Evolutionary conservation across 2,113 vertebrate genomes (phyloP).

Genomic region (Panthera uncia): DNA sequence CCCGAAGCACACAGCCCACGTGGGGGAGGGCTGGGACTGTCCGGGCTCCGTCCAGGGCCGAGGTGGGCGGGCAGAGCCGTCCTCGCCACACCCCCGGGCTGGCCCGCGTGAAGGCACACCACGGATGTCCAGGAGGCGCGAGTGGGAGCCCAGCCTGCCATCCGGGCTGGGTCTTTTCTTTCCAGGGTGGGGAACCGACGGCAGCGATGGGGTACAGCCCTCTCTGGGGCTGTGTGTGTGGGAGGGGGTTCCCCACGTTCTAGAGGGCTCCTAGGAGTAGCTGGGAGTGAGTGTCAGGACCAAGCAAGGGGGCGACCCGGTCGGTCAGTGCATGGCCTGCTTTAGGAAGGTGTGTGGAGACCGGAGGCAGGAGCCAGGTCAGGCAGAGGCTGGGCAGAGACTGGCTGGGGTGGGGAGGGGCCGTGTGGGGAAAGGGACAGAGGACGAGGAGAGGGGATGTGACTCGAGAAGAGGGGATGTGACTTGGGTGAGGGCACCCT

Average conservation of each 20-base stretch:
- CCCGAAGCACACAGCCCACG: neutral
- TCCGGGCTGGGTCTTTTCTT: neutral
- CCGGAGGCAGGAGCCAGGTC: neutral
- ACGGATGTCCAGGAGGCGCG: accelerated
- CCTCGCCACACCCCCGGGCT: accelerated
- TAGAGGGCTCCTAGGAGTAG: neutral
- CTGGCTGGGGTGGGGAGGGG: neutral
- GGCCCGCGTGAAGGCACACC: accelerated
- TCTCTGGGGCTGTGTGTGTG: neutral
- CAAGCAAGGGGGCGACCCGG: neutral
- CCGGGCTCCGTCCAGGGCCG: accelerated
- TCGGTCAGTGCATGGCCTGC: neutral
- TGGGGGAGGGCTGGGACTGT: accelerated
- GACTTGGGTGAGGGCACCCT: neutral
- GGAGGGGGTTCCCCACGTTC: too few relatives aligned
- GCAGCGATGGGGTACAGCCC: neutral
- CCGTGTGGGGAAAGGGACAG: accelerated
- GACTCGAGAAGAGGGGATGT: too few relatives aligned
- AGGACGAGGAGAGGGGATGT: accelerated
- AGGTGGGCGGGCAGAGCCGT: neutral
- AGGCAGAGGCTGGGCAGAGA: too few relatives aligned
- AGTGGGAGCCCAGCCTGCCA: neutral
- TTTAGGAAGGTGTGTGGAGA: neutral
- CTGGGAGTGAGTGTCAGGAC: neutral
- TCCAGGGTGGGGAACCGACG: neutral